A percentile compares a stretch with the other conserved stretches of the same genome.
phyloP scores from a whole-genome alignment of 1,140 invertebrate species.

The Drosophila takahashii region DNA sequence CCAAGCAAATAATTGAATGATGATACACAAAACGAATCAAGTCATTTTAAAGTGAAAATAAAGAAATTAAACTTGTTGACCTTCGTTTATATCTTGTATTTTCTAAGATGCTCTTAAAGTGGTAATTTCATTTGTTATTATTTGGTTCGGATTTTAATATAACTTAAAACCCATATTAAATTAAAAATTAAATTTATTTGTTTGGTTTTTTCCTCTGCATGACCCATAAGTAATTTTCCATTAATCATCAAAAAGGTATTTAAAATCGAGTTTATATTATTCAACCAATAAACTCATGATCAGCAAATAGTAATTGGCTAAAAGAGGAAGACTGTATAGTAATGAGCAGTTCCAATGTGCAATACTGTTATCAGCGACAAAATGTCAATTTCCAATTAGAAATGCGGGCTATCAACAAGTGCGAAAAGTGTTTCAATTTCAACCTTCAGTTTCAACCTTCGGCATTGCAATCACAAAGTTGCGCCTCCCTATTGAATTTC shows the following conservation, averaged over 20 bases:
- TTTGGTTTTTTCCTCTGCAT: background rate
- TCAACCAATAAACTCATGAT: constrained; percentile 5
- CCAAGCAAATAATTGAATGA: background rate
- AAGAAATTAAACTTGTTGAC: too few species aligned
- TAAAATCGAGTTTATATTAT: constrained; percentile 6
- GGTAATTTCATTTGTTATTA: too few species aligned
- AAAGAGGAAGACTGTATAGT: background rate
- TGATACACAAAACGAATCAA: background rate
- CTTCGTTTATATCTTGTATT: too few species aligned
- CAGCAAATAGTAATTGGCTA: background rate
- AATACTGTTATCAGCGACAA: constrained; percentile 23
- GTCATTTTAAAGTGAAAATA: background rate
- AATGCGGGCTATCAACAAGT: constrained; percentile 24
- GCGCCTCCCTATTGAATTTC: constrained; percentile 12
- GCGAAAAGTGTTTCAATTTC: constrained; percentile 2
- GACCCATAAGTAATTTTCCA: constrained; percentile 1
- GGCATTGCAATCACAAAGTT: constrained; percentile 15
- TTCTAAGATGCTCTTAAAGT: too few species aligned
- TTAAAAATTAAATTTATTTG: too few species aligned
- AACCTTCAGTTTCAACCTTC: constrained; percentile 32
- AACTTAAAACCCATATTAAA: background rate
- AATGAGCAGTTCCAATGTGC: constrained; percentile 7
- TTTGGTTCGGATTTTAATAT: background rate
- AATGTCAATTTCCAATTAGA: background rate
- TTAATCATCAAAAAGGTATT: constrained; percentile 17